Evolutionary conservation across 1,140 invertebrate genomes (phyloP), one percentile per base, ranked within the genome.

Genomic region (Hylaeus volcanicus): DNA sequence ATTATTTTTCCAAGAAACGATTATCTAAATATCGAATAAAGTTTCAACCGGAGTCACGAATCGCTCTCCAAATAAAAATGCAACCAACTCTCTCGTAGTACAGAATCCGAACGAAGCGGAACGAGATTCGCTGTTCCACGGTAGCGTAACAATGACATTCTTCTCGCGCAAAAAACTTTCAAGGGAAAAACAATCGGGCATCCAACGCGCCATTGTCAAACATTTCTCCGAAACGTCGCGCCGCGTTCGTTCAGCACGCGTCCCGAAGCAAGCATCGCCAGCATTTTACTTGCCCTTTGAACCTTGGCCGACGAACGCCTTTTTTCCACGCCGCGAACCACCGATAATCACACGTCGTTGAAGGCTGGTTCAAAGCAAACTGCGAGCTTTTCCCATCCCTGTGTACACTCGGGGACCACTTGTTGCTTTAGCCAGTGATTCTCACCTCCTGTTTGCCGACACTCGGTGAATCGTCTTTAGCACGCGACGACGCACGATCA

Each of bases 351-450:
- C 69, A 73, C 37, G 48, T 64, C 58, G 45, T 0, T 5, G 45
- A 53, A 71, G 15, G 37, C 63, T 60, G 63, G 72, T 63, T 81
- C 60, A 65, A 78, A 81, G 66, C 43, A 45, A 48, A 70, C 63
- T 66, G 48, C 64, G 53, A 55, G 72, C 78, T 75, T 60, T 64
- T 45, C 72, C 48, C 78, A 81, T 70, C 79, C 82, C 73, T 55
- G 45, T 61, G 53, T 60, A 68, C 72, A 73, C 75, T 43, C 37
- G 63, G 55, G 55, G 63, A 56, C 58, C 75, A 86, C 79, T 86
- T 86, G 83, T 86, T 82, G 79, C 84, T 76, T 71, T 37, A n/a
- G 63, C 51, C 74, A 80, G 56, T 82, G 80, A 65, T 56, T 65
- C 79, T 77, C 80, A 74, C 43, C 5, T 71, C 12, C 14, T 8